These are phyloP conservation scores for Umimayanthus chanpuru DNA, from an alignment of 92 coral and sea anemone species.

Conservation along the genomic window DNA sequence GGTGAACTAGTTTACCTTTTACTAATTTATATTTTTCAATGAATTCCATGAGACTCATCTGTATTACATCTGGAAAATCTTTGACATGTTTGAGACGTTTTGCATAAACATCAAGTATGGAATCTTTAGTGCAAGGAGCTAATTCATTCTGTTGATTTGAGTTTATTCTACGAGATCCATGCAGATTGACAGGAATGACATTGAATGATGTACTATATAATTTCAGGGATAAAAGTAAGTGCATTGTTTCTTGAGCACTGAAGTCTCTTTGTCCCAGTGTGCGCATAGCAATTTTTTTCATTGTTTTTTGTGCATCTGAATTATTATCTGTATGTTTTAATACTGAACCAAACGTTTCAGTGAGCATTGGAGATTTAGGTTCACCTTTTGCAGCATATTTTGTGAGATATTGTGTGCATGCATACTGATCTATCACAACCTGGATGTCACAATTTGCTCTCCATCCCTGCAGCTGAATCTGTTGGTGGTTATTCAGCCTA, in stretches of 20 bases:
- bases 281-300: conserved; percentile 29
- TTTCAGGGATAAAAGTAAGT: conserved; percentile 26
- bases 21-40: conserved; percentile 32
- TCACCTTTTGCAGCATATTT: conserved; percentile 52
- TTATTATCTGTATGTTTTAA: conserved; percentile 20
- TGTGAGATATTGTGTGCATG: conserved; percentile 25
- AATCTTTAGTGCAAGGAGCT: conserved; percentile 53
- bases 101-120: conserved; percentile 56
- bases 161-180: conserved; percentile 54
- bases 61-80: neutral
- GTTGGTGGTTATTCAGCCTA: conserved; percentile 49
- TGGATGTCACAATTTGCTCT: conserved; percentile 52
- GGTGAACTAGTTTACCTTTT: conserved; percentile 59
- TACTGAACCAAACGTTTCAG: conserved; percentile 33
- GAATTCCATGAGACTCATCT: conserved; percentile 42
- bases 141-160: conserved; percentile 27
- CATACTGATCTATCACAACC: conserved; percentile 37
- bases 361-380: conserved; percentile 45
- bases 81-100: conserved; percentile 28
- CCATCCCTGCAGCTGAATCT: conserved; percentile 58
- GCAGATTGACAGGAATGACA: conserved; percentile 52
- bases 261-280: conserved; percentile 29
- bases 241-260: conserved; percentile 44
- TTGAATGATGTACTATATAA: conserved; percentile 54
- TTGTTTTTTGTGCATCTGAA: conserved; percentile 39